Conservation (phyloP, 23 tunicate genomes). For the Styela clava region DNA sequence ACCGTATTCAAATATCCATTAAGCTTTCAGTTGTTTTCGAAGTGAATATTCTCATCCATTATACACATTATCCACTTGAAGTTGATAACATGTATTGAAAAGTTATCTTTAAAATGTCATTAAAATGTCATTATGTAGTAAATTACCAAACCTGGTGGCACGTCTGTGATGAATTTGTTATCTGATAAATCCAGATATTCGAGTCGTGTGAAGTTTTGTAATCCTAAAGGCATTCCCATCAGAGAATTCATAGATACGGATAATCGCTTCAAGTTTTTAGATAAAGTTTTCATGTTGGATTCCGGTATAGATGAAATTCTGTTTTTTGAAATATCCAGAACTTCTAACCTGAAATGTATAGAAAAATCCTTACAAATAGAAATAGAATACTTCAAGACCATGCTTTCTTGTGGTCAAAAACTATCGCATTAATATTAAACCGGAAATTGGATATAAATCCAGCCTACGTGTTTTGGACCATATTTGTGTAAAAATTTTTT, state of each 20-base stretch:
- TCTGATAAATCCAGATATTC: conserved; percentile 34
- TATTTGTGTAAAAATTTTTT: too few relatives aligned
- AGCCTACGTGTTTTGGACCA: too few relatives aligned
- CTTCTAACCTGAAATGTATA: conserved; percentile 6
- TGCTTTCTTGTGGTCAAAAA: too few relatives aligned
- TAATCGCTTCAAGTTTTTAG: conserved; percentile 10
- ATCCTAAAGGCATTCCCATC: conserved; percentile 5
- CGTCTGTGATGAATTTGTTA: conserved; percentile 17
- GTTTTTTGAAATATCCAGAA: conserved; percentile 29
- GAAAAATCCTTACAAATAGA: too few relatives aligned
- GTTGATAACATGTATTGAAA: background rate
- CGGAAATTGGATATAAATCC: too few relatives aligned
- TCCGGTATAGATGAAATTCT: conserved; percentile 7
- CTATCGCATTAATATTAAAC: too few relatives aligned
- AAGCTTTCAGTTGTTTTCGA: too few relatives aligned
- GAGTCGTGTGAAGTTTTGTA: conserved; percentile 15
- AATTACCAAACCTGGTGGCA: conserved; percentile 11
- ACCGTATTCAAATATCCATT: too few relatives aligned
- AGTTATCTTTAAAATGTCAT: background rate
- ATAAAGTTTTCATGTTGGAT: conserved; percentile 13
- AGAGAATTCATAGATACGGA: conserved; percentile 31
- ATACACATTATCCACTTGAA: background rate
- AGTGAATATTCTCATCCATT: too few relatives aligned
- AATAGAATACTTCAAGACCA: too few relatives aligned
- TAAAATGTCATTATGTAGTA: background rate